Evolutionary conservation across 2,797 vertebrate genomes (phyloP).

Genomic region (Sebastes hopkinsi): DNA sequence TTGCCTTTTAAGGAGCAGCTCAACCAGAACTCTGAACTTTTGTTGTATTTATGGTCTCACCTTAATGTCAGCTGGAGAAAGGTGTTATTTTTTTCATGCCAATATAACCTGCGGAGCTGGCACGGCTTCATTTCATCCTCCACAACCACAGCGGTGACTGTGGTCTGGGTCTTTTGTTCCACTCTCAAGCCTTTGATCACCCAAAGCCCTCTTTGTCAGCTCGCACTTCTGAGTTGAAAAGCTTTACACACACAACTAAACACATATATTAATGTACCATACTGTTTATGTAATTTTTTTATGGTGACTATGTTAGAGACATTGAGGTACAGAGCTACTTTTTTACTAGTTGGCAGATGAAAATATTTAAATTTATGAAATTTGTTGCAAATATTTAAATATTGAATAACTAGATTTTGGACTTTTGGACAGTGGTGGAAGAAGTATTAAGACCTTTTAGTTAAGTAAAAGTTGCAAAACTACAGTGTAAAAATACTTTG

Average conservation of each 20-base stretch:
- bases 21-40: neutral
- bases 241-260: neutral
- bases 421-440: neutral
- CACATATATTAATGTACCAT: neutral
- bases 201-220: neutral
- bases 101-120: neutral
- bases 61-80: neutral
- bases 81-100: neutral
- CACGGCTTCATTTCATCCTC: neutral
- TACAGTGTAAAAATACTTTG: too few species aligned
- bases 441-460: too few species aligned
- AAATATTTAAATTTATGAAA: neutral
- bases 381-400: neutral
- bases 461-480: too few species aligned
- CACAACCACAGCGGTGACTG: neutral
- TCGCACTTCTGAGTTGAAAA: neutral
- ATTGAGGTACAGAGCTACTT: neutral
- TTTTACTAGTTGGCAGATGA: neutral
- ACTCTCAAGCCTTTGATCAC: neutral
- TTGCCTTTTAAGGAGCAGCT: neutral
- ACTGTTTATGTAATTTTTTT: neutral
- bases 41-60: neutral
- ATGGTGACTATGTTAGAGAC: neutral
- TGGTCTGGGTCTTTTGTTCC: neutral
- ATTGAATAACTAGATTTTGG: neutral